These are phyloP conservation scores for Phlogophora meticulosa DNA, from an alignment of 2,888 invertebrate genomes.

Conservation along the genomic window DNA sequence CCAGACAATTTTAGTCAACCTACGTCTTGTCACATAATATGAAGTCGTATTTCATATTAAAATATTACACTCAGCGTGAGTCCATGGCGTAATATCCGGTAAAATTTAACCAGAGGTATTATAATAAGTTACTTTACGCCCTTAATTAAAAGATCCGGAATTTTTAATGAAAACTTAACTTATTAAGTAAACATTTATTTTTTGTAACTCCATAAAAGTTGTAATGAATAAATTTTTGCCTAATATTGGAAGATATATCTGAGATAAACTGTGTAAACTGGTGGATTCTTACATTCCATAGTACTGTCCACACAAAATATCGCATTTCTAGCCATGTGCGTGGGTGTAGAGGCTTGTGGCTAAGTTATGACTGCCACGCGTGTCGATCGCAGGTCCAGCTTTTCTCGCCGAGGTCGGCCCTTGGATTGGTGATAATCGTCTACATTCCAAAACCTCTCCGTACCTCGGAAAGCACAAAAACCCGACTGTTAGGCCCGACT, in stretches of 20 bases:
- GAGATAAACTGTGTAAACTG: not conserved
- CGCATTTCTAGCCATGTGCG: not conserved
- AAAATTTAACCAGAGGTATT: slow-evolving; percentile 28
- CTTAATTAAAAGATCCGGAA: slow-evolving; percentile 46
- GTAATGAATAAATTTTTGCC: slow-evolving; percentile 20
- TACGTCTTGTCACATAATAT: not conserved
- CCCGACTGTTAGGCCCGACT: no score
- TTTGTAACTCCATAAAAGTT: slow-evolving; percentile 31
- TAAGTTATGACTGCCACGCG: no score
- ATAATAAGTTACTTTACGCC: slow-evolving; percentile 18
- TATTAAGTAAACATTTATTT: slow-evolving; percentile 23
- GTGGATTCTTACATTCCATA: not conserved
- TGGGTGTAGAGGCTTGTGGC: no score
- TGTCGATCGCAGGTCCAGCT: no score
- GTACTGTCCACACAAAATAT: not conserved
- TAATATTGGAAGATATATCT: slow-evolving; percentile 5
- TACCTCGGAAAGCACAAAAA: no score
- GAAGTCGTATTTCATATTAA: slow-evolving; percentile 2
- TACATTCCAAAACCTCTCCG: no score
- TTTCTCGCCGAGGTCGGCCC: no score
- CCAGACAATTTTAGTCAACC: no score
- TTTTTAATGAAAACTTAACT: slow-evolving; percentile 51
- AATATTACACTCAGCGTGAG: slow-evolving; percentile 32
- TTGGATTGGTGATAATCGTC: no score
- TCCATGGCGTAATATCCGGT: slow-evolving; percentile 19